Base-by-base conservation (phyloP, 2,888 invertebrate genomes). In the Cheiracanthium punctorium region DNA sequence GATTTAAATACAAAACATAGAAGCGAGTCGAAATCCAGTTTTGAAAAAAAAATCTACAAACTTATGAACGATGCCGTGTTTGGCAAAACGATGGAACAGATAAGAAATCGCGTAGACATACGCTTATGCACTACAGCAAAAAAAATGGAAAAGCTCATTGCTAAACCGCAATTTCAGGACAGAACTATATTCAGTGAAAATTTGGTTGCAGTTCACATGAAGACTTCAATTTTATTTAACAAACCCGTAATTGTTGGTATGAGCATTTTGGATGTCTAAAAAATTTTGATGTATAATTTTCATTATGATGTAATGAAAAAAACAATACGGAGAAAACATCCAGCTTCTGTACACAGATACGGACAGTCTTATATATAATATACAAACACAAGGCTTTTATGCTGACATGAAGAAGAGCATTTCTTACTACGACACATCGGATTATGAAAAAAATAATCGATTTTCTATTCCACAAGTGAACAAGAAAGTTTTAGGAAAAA, bases 11-110 rank as follows among this genome's bases (percentile, higher is more conserved):
- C 73, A 10, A 2, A 17, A 17, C 30, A 29, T 2, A 74, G 88
- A 24, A 89, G 88, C 89, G 82, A 89, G 75, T 90, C 88, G 88
- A 90, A 88, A 80, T 90, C 88, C 87, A 90, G 89, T 69, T 91
- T 91, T 90, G 90, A 91, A 80, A 91, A 91, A 90, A 90, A 90
- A 85, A 91, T 92, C 74, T 92, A 91, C 71, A 91, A 91, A 86
- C 82, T 91, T 5, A 90, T 90, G 89, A 91, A 91, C 82, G 90
- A 91, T 85, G 67, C 89, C 24, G 89, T 91, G 12, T 92, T 90
- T 89, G 91, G 91, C 33, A 30, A n/a, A 33, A 24, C 0, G 24
- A n/a, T 70, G n/a, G n/a, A n/a, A n/a, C n/a, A n/a, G n/a, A 85
- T 90, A 30, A 80, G 90, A 82, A 90, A 90, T 24, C 82, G 90